These are phyloP conservation scores for Formicarius rufipectus DNA, from an alignment of 2,113 vertebrate species.

Conservation along the genomic window DNA sequence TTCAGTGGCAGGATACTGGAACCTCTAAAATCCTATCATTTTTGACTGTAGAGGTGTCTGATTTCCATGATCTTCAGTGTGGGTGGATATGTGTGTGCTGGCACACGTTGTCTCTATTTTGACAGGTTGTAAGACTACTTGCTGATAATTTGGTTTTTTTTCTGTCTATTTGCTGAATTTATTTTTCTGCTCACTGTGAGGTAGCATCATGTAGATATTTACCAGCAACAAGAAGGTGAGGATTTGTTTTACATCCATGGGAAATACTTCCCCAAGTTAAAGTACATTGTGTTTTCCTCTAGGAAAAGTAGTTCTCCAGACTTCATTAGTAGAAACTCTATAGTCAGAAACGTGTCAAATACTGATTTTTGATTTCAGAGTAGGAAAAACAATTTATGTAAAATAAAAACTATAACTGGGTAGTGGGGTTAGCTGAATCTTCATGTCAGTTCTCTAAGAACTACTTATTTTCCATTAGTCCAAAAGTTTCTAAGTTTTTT, in stretches of 20 bases:
- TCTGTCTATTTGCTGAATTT: neutral
- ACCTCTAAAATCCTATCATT: neutral
- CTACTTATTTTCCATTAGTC: neutral
- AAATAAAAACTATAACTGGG: neutral
- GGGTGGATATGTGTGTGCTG: neutral
- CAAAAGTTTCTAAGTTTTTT: neutral
- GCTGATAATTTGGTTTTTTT: neutral
- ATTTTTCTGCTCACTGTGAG: neutral
- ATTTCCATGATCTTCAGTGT: neutral
- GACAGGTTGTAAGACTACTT: neutral
- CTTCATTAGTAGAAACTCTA: neutral
- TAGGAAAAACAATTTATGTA: neutral
- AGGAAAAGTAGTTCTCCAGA: neutral
- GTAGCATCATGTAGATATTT: neutral
- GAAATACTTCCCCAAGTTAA: neutral
- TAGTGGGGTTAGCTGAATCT: neutral
- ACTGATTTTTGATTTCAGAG: neutral
- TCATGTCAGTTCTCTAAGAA: neutral
- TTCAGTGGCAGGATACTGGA: neutral
- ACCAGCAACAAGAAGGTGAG: neutral
- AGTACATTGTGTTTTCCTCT: neutral
- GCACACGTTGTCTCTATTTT: neutral
- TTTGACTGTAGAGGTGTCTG: rapidly evolving
- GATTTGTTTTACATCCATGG: neutral
- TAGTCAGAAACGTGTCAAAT: neutral